Base-by-base conservation (phyloP, 1,140 invertebrate species). In the Amyelois transitella region DNA sequence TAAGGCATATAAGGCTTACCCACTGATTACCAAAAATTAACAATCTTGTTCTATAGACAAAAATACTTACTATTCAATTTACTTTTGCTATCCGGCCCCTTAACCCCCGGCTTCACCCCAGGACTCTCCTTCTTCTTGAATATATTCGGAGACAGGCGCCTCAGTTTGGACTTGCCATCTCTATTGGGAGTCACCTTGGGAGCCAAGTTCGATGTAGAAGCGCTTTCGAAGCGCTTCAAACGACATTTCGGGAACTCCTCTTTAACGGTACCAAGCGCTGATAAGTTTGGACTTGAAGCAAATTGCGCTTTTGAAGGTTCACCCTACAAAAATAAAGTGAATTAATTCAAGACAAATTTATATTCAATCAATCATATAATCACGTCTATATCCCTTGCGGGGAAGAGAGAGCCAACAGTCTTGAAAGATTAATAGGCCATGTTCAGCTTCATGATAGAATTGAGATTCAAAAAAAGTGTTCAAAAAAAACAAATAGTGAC, bases 241-340 rank as follows among this genome's bases (percentile, higher is more conserved):
- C 55, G 72, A 7, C 48, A 60, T 49, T 73, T 81, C 0, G 59
- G 49, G 6, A 70, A 60, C n/a, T 81, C 74, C 5, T 82, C 72
- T 6, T 70, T 62, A 0, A 60, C 51, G 6, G 50, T 55, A 10
- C 62, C 69, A 17, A 74, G 28, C 0, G 60, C 66, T 1, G 80
- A 77, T 44, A 86, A 51, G 44, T 86, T 86, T 6, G 83, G 81
- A 45, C 81, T 85, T 0, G 83, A 86, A 6, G 80, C 67, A 28
- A 77, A 86, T 59, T 86, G 83, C 5, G 68, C 21, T 64, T 77
- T 83, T 2, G 70, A 60, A 19, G 62, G 51, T 51, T 82, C 79
- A 6, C 64, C 75, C 81, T 84, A 58, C 43, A 73, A 24, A 5
- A 24, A 24, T 24, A 24, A 24, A 24, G n/a, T n/a, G n/a, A n/a